A percentile compares a stretch with the other conserved stretches of the same genome.
phyloP scores from a whole-genome alignment of 2,113 vertebrate genomes.

The Crotalus viridis region DNA sequence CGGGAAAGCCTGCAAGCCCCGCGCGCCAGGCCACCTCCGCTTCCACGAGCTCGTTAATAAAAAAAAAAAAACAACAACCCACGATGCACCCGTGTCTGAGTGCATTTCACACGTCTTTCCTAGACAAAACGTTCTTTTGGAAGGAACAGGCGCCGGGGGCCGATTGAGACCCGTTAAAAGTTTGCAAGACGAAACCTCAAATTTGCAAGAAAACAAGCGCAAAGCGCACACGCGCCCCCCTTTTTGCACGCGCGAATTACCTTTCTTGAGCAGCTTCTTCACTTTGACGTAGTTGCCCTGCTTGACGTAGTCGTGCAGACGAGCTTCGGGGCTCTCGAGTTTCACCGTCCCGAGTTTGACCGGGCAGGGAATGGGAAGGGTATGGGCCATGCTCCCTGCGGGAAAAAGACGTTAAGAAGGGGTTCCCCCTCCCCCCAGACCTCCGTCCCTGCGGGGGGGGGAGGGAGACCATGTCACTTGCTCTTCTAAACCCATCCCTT shows the following conservation, averaged over 20 bases:
- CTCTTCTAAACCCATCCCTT: not conserved
- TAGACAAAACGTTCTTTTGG: not conserved
- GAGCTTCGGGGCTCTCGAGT: slow-evolving; percentile 68
- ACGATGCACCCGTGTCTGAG: not conserved
- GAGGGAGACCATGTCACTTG: not conserved
- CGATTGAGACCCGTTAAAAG: not conserved
- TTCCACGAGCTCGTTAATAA: too few relatives aligned
- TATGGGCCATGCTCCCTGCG: slow-evolving; percentile 63
- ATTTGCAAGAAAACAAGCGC: not conserved
- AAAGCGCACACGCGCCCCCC: not conserved
- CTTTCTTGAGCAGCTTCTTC: slow-evolving; percentile 82
- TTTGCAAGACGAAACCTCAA: not conserved
- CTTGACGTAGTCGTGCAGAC: slow-evolving; percentile 75
- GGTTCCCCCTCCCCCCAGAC: accelerated
- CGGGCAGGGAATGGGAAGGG: slow-evolving; percentile 73
- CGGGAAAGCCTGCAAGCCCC: not conserved
- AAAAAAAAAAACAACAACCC: too few relatives aligned
- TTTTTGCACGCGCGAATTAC: slow-evolving; percentile 51
- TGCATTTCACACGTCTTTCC: not conserved
- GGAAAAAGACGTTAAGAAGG: not conserved
- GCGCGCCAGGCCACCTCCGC: not conserved
- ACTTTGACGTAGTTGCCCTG: slow-evolving; percentile 74
- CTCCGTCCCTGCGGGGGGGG: not conserved
- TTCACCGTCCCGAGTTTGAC: slow-evolving; percentile 73
- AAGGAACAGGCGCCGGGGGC: not conserved